These are phyloP conservation scores for Cephus rjabovi DNA, from an alignment of 2,888 invertebrate genomes.

Conservation along the genomic window DNA sequence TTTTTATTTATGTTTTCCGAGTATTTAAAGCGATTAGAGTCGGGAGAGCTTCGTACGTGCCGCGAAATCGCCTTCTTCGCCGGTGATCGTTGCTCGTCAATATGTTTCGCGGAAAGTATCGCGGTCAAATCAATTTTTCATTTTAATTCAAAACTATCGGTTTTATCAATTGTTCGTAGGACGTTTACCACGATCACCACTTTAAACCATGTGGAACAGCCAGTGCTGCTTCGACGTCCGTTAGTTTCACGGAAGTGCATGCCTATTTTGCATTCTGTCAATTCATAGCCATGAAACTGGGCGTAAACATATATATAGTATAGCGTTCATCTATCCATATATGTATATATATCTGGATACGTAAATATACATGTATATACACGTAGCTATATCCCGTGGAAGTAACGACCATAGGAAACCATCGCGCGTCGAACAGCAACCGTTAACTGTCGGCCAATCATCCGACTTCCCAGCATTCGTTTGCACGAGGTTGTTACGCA, in stretches of 20 bases:
- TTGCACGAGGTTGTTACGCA: slow-evolving; percentile 31
- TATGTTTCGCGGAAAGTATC: neutral
- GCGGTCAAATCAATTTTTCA: neutral
- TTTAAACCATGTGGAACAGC: neutral
- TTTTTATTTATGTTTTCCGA: neutral
- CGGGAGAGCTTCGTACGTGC: neutral
- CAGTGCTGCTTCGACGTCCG: slow-evolving; percentile 10
- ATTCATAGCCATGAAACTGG: neutral
- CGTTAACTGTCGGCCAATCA: neutral
- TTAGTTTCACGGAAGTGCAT: slow-evolving; percentile 24
- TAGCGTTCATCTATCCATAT: neutral
- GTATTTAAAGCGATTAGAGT: neutral
- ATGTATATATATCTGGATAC: too few species aligned
- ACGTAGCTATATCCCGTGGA: too few species aligned
- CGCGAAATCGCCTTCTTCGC: neutral
- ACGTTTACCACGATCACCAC: neutral
- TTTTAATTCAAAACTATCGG: neutral
- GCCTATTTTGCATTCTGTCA: neutral
- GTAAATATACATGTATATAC: neutral
- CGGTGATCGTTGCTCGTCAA: neutral
- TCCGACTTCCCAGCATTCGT: slow-evolving; percentile 26
- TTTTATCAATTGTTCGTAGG: neutral
- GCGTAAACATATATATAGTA: neutral
- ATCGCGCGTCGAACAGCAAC: too few species aligned
- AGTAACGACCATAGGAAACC: too few species aligned